Base-by-base conservation (phyloP, 1,140 invertebrate species). In the Gonioctena quinquepunctata region DNA sequence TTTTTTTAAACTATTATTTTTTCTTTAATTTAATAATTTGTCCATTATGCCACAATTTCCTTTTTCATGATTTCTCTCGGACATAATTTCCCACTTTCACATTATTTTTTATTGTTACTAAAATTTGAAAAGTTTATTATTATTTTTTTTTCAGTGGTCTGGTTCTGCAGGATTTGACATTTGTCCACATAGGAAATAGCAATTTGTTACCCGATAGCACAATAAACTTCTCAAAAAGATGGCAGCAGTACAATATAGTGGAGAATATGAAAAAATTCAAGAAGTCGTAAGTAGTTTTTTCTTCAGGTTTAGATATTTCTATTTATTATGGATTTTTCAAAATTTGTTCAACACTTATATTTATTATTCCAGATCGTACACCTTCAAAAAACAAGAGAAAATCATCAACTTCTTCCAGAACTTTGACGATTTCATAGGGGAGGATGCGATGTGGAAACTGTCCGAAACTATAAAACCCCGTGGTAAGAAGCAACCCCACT, bases 381-480 rank as follows among this genome's bases (percentile, higher is more conserved):
- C 88, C 76, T 96, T 94, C 82, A 96, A 95, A 84, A 94, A 93
- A 78, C 95, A 96, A 82, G 96, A 98, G 80, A 90, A 92, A 72
- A 96, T 99, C 50, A 92, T 98, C 77, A 88, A 91, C 65, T 97
- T 98, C 86, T 97, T 99, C 87, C 95, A 96, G 83, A 95, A 97
- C 85, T 99, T 99, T 85, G 94, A 97, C 79, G 93, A 98, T 83
- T 95, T 93, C 81, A 88, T 98, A 71, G 93, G 91, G 83, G 97
- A 99, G 86, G 97, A 99, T 82, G 92, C 94, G 50, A 95, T 99
- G 90, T 99, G 97, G 97, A 94, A 97, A 83, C 93, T 98, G 75
- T 99, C 96, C 0, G 95, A 99, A 83, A 91, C 89, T 66, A 97
- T 99, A 69, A 98, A 98, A 87, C 97, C 97, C 4, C 87, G 96